A percentile compares a stretch with the other conserved stretches of the same genome.
Evolutionary conservation across 2,797 vertebrate genomes (phyloP).

Genomic region (Galago senegalensis): DNA sequence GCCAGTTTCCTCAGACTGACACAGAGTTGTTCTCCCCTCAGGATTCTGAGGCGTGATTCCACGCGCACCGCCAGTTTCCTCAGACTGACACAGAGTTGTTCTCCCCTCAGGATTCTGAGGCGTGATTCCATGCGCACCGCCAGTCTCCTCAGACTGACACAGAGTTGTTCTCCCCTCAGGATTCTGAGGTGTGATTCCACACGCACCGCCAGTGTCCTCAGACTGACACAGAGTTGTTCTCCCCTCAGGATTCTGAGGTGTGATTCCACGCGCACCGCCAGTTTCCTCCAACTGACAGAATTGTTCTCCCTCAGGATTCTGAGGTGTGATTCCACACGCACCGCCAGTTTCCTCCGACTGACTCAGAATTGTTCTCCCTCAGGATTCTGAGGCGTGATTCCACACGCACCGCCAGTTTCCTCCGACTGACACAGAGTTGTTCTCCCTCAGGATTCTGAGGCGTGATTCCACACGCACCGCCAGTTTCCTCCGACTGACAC

Average conservation of each 20-base stretch:
- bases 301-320: background rate
- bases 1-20: background rate
- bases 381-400: background rate
- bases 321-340: too few relatives aligned
- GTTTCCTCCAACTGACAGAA: background rate
- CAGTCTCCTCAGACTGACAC: background rate
- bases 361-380: background rate
- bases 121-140: background rate
- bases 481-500: background rate
- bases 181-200: background rate
- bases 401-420: background rate
- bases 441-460: background rate
- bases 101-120: background rate
- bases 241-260: background rate
- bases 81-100: background rate
- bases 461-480: background rate
- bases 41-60: background rate
- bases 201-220: background rate
- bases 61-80: background rate
- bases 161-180: background rate
- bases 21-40: background rate
- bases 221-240: background rate
- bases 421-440: background rate
- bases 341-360: background rate
- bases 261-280: background rate